Base-by-base conservation (phyloP, 1,140 invertebrate genomes). In the Berghia stephanieae region DNA sequence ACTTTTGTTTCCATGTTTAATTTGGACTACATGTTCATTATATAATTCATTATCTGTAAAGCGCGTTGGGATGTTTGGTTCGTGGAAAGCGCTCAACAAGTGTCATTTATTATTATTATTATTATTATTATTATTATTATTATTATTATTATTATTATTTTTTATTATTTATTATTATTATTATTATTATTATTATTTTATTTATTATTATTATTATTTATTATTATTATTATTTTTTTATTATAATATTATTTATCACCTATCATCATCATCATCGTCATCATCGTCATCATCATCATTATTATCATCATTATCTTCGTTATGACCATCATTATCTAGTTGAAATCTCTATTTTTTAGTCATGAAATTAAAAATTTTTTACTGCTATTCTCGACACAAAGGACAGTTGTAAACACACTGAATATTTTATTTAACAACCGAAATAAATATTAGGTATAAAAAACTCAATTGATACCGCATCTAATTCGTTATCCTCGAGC, bases 201-300 rank as follows among this genome's bases (percentile, higher is more conserved):
- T 46, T 36, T 52, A n/a, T 72, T 27, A 13, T 34, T 38, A 27
- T 13, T 6, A 34, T 8, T 36, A 49, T 52, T 10, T 36, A 36
- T 72, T 24, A 16, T 16, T 52, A 13, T 52, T 16, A 16, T 24
- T 52, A 52, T 52, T 24, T 52, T 16, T 52, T 24, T 52, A 52
- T 52, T 24, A 16, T 16, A 16, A 13, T 52, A 52, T 52, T 24
- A 16, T 16, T 52, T 24, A 16, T 16, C n/a, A 13, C 13, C n/a
- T 24, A 52, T 52, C 46, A 52, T 52, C 46, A 52, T 52, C 46
- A 52, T 52, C 46, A 52, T 52, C 46, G 57, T 34, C 44, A n/a
- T 13, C 24, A 60, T 21, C 13, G 57, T 27, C 13, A 46, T 38
- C 18, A 49, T 46, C 40, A n/a, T 49, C 69, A n/a, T 24, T 8